These are phyloP conservation scores for Stichodactyla helianthus DNA, from an alignment of 64 coral and sea anemone species.

Conservation along the genomic window DNA sequence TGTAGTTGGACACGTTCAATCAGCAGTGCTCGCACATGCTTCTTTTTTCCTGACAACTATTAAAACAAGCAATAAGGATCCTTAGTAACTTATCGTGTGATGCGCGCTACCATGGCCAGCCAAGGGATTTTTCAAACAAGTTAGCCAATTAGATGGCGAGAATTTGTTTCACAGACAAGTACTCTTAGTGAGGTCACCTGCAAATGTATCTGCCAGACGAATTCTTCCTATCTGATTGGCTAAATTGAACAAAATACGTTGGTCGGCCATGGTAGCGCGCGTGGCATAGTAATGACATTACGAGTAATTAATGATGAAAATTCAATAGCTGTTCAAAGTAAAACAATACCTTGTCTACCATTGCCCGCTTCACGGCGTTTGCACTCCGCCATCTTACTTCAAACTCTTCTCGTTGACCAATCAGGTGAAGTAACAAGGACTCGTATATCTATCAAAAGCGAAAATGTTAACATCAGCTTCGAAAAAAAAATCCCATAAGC, in stretches of 20 bases:
- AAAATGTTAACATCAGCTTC: background rate
- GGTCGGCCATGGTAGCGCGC: no score
- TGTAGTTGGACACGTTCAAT: constrained; percentile 95
- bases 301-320: no score
- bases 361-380: constrained; percentile 61
- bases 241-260: no score
- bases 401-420: constrained; percentile 64
- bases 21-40: constrained; percentile 84
- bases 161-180: no score
- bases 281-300: no score
- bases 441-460: constrained; percentile 48
- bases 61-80: background rate
- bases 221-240: no score
- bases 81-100: background rate
- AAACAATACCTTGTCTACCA: constrained; percentile 62
- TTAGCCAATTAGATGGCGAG: no score
- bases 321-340: no score
- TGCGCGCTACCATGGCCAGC: no score
- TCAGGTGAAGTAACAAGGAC: constrained; percentile 52
- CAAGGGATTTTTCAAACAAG: no score
- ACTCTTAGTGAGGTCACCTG: no score
- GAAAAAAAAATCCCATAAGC: background rate
- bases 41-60: constrained; percentile 89
- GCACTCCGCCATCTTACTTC: constrained; percentile 76
- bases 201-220: no score